Conservation (phyloP, 2,113 vertebrate genomes). For the Dipodomys ordii region DNA sequence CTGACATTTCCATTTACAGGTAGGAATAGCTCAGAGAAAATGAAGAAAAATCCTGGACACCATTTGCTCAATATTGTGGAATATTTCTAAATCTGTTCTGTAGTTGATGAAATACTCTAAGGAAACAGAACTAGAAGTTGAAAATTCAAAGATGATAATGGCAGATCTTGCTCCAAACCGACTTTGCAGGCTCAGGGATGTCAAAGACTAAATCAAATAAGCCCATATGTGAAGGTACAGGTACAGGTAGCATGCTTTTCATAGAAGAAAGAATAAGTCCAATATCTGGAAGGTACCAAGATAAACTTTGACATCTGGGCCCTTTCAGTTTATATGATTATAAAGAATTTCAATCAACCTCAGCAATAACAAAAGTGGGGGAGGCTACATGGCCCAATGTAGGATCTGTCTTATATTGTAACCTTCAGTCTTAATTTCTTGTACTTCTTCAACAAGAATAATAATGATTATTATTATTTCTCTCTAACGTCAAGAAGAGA, state of each 20-base stretch:
- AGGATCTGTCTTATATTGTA: neutral
- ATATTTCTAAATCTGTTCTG: neutral
- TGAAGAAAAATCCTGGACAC: constrained; percentile 7
- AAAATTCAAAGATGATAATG: neutral
- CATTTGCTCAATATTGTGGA: neutral
- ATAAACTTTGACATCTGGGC: neutral
- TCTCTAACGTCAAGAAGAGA: neutral
- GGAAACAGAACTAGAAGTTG: neutral
- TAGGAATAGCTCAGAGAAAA: neutral
- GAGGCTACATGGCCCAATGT: neutral
- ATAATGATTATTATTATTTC: neutral
- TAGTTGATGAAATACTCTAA: neutral
- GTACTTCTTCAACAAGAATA: neutral
- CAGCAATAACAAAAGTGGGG: neutral
- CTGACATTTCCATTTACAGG: neutral
- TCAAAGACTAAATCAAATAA: neutral
- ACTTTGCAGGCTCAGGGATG: neutral
- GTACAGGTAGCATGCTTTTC: neutral
- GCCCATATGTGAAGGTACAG: neutral
- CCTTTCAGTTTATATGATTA: neutral
- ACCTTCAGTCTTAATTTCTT: neutral
- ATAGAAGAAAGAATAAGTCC: neutral
- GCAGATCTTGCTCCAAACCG: neutral
- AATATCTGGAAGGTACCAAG: neutral
- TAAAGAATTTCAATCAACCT: neutral